These are phyloP conservation scores for Epinotia nisella DNA, from an alignment of 2,888 invertebrate genomes.

Conservation along the genomic window DNA sequence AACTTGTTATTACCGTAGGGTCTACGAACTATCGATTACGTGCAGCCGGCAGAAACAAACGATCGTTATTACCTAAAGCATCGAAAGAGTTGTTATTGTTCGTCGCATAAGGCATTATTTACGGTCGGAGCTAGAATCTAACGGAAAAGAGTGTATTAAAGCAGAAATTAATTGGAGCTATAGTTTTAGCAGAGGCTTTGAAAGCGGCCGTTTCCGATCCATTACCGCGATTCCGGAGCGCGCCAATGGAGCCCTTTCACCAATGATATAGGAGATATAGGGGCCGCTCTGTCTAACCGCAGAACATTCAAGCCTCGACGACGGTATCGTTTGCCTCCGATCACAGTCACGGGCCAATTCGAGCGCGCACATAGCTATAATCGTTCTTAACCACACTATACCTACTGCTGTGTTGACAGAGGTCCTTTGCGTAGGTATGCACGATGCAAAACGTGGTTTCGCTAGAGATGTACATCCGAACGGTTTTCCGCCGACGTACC, in stretches of 20 bases:
- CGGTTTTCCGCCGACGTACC: constrained; percentile 47
- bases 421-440: constrained; percentile 28
- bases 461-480: constrained; percentile 1
- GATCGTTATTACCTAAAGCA: constrained; percentile 34
- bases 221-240: constrained; percentile 40
- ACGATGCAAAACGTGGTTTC: constrained; percentile 26
- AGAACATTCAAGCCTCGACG: constrained; percentile 39
- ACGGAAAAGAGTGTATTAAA: constrained; percentile 30
- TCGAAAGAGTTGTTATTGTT: constrained; percentile 40
- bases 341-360: constrained; percentile 26
- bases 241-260: constrained; percentile 44
- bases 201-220: constrained; percentile 41
- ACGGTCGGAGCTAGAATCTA: constrained; percentile 16
- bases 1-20: constrained; percentile 61
- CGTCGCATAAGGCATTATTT: constrained; percentile 38
- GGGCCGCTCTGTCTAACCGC: constrained; percentile 45
- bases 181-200: constrained; percentile 31
- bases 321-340: constrained; percentile 41
- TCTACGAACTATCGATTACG: constrained; percentile 69
- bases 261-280: constrained; percentile 45
- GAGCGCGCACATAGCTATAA: constrained; percentile 38
- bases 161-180: constrained; percentile 40
- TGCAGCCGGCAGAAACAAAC: constrained; percentile 34
- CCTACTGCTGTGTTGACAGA: constrained; percentile 34
- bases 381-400: constrained; percentile 28